These are phyloP conservation scores for Archegozetes longisetosus DNA, from an alignment of 1,140 invertebrate species.

Conservation along the genomic window DNA sequence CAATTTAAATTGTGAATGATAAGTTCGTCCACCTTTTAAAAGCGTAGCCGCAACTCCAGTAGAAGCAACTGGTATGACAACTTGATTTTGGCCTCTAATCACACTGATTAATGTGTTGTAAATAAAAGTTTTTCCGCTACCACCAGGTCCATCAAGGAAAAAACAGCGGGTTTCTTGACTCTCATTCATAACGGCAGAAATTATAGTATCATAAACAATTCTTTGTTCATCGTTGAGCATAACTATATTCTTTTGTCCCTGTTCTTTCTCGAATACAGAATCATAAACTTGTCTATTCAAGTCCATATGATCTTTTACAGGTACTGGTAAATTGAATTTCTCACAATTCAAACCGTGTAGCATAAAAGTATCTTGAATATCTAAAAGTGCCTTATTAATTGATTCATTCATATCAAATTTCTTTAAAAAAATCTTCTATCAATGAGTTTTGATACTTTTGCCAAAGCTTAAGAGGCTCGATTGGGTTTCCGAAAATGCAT, in stretches of 20 bases:
- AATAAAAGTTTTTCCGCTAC: constrained; percentile 28
- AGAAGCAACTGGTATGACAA: constrained; percentile 33
- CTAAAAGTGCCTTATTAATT: constrained; percentile 14
- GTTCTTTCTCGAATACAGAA: background rate
- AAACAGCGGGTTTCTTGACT: constrained; percentile 20
- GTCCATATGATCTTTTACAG: background rate
- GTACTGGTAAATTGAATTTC: background rate
- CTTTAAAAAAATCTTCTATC: constrained; percentile 15
- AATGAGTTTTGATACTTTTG: constrained; percentile 14
- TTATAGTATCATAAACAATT: constrained; percentile 18
- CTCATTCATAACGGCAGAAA: constrained; percentile 20
- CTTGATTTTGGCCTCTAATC: constrained; percentile 20
- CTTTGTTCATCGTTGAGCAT: constrained; percentile 5
- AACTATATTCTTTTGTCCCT: background rate
- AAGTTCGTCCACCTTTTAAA: no score
- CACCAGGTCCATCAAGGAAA: constrained; percentile 21
- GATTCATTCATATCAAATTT: no score
- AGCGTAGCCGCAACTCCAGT: constrained; percentile 40
- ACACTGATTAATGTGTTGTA: constrained; percentile 20
- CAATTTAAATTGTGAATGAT: no score
- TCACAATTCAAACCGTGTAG: background rate
- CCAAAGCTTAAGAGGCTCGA: constrained; percentile 17
- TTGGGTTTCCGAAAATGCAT: constrained; percentile 21
- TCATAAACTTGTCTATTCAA: background rate
- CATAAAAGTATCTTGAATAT: constrained; percentile 14